These are phyloP conservation scores for Lithophane ornitopus DNA, from an alignment of 2,888 invertebrate genomes.

Conservation along the genomic window DNA sequence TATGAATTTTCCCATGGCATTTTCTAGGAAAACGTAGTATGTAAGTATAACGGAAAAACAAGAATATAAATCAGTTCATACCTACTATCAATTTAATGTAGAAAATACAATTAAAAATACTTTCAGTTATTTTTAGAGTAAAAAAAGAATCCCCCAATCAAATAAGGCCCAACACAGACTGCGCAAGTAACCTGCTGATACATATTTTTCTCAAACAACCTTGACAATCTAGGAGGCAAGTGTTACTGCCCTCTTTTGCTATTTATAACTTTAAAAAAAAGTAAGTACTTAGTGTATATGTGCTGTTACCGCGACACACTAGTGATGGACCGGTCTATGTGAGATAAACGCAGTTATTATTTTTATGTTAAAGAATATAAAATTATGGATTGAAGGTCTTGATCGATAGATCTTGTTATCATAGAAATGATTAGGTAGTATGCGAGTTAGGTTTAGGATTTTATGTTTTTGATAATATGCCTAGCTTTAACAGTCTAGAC, in stretches of 20 bases:
- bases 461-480: not conserved
- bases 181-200: slow-evolving; percentile 25
- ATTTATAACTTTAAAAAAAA: slow-evolving; percentile 64
- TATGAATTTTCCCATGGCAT: too few species aligned
- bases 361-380: slow-evolving; percentile 1
- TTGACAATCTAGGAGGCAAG: slow-evolving; percentile 49
- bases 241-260: slow-evolving; percentile 68
- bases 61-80: too few species aligned
- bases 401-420: not conserved
- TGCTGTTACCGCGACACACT: slow-evolving; percentile 67
- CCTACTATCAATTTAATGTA: not conserved
- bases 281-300: slow-evolving; percentile 27
- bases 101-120: not conserved
- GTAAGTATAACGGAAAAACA: too few species aligned
- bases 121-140: not conserved
- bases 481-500: too few species aligned
- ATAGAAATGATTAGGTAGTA: not conserved
- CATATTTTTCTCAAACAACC: slow-evolving; percentile 46
- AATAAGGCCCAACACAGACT: not conserved
- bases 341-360: slow-evolving; percentile 37
- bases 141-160: not conserved
- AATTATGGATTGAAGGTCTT: not conserved
- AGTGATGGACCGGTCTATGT: slow-evolving; percentile 63
- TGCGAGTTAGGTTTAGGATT: not conserved
- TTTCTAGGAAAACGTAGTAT: not conserved